Percentiles rank a stretch among this genome's conserved stretches.
phyloP scores from a whole-genome alignment of 2,113 vertebrate genomes.

The Ictalurus punctatus region DNA sequence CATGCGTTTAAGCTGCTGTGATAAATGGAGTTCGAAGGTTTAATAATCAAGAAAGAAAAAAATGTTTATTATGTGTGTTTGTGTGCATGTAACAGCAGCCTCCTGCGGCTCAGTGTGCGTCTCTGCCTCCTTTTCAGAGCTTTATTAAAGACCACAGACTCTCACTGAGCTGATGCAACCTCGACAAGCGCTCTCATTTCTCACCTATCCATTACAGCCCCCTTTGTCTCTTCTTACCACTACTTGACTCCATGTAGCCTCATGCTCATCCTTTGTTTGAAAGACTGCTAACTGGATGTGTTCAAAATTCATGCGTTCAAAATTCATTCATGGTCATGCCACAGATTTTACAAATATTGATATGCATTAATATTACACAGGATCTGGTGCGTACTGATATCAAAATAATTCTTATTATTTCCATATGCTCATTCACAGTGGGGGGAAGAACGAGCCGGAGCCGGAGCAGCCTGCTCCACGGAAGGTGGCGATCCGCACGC shows the following conservation, averaged over 20 bases:
- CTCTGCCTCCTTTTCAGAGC: constrained; percentile 9
- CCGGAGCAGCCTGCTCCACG: constrained; percentile 93
- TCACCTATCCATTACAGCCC: constrained; percentile 16
- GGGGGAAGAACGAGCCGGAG: constrained; percentile 96
- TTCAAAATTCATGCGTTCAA: neutral
- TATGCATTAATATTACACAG: neutral
- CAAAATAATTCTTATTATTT: constrained; percentile 15
- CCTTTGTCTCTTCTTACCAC: neutral
- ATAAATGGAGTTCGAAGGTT: neutral
- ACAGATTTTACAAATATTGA: neutral
- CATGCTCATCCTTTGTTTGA: neutral
- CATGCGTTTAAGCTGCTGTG: neutral
- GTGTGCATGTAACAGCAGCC: neutral
- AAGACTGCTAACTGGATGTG: neutral
- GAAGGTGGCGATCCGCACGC: constrained; percentile 91
- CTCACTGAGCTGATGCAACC: constrained; percentile 18
- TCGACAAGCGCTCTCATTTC: neutral
- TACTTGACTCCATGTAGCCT: constrained; percentile 10
- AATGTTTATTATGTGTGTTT: constrained; percentile 4
- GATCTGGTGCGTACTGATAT: neutral
- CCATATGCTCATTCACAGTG: constrained; percentile 71
- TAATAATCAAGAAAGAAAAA: neutral
- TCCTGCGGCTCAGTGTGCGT: neutral
- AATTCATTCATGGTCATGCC: neutral
- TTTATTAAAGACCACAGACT: constrained; percentile 37